These are phyloP conservation scores for Mycetomoellerius zeteki DNA, from an alignment of 1,140 invertebrate species.

Conservation along the genomic window DNA sequence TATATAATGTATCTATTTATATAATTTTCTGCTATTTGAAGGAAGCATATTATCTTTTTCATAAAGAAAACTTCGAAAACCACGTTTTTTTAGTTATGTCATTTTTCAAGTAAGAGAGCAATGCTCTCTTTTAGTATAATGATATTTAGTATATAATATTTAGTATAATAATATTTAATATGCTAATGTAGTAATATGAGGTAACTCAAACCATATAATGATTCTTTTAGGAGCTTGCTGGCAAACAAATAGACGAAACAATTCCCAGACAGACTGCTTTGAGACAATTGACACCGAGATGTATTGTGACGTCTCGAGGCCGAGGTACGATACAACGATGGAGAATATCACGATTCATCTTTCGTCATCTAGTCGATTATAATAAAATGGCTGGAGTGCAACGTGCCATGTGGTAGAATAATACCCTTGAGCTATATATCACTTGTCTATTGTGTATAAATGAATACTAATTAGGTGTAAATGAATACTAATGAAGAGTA, in stretches of 20 bases:
- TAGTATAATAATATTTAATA: background rate
- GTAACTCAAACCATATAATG: slow-evolving; percentile 10
- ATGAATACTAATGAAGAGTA: background rate
- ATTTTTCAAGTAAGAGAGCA: too few relatives aligned
- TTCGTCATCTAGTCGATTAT: slow-evolving; percentile 95
- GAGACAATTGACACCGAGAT: slow-evolving; percentile 90
- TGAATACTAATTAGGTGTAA: background rate
- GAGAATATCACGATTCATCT: slow-evolving; percentile 95
- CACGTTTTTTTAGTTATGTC: too few relatives aligned
- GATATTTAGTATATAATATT: slow-evolving; percentile 6
- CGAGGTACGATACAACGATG: slow-evolving; percentile 92
- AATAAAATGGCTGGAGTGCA: slow-evolving; percentile 96
- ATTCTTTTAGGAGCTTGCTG: slow-evolving; percentile 38
- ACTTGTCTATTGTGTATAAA: background rate
- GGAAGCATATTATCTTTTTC: too few relatives aligned
- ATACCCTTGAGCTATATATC: background rate
- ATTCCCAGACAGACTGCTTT: slow-evolving; percentile 92
- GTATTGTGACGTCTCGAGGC: slow-evolving; percentile 93
- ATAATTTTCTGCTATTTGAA: background rate
- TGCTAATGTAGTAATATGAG: too few relatives aligned
- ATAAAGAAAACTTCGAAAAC: too few relatives aligned
- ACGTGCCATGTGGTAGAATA: slow-evolving; percentile 93
- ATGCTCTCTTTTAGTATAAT: background rate
- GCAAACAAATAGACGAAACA: slow-evolving; percentile 72
- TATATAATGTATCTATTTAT: background rate